phyloP scores from a whole-genome alignment of 2,888 invertebrate genomes.

The Gandaritis pyraliata region DNA sequence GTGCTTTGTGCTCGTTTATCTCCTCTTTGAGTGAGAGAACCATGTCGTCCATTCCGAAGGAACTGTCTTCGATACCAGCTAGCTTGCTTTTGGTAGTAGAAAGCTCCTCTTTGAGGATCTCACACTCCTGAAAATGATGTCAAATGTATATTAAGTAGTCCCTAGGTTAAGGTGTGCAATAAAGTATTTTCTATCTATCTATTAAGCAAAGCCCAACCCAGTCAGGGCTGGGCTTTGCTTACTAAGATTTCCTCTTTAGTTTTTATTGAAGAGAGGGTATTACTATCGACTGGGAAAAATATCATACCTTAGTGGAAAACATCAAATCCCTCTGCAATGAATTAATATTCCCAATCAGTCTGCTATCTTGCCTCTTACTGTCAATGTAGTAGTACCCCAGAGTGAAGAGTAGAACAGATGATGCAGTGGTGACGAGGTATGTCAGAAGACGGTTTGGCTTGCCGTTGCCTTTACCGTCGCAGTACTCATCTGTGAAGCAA shows the following conservation, averaged over 20 bases:
- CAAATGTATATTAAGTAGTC: too few species aligned
- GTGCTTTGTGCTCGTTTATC: constrained; percentile 81
- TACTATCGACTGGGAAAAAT: too few species aligned
- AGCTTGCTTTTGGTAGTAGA: constrained; percentile 84
- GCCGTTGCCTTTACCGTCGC: constrained; percentile 66
- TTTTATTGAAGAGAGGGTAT: too few species aligned
- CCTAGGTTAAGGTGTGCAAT: too few species aligned
- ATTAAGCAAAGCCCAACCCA: too few species aligned
- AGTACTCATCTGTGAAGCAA: constrained; percentile 72
- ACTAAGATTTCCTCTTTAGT: too few species aligned
- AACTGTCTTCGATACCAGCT: constrained; percentile 87
- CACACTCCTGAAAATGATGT: constrained; percentile 83
- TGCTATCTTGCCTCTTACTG: constrained; percentile 88
- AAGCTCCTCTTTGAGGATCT: constrained; percentile 86
- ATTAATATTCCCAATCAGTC: constrained; percentile 87
- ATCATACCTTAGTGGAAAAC: constrained; percentile 77
- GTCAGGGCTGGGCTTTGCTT: too few species aligned
- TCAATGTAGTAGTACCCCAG: constrained; percentile 92
- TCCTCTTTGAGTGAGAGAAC: constrained; percentile 87
- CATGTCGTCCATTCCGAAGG: constrained; percentile 89
- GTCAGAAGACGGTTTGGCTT: constrained; percentile 79
- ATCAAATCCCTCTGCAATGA: constrained; percentile 77
- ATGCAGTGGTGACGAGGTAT: constrained; percentile 87
- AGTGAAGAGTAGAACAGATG: constrained; percentile 89
- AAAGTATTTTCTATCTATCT: too few species aligned